Percentiles rank a stretch among this genome's conserved stretches.
Evolutionary conservation across 2,797 vertebrate species (phyloP).

Genomic region (Gallinago solitaria): DNA sequence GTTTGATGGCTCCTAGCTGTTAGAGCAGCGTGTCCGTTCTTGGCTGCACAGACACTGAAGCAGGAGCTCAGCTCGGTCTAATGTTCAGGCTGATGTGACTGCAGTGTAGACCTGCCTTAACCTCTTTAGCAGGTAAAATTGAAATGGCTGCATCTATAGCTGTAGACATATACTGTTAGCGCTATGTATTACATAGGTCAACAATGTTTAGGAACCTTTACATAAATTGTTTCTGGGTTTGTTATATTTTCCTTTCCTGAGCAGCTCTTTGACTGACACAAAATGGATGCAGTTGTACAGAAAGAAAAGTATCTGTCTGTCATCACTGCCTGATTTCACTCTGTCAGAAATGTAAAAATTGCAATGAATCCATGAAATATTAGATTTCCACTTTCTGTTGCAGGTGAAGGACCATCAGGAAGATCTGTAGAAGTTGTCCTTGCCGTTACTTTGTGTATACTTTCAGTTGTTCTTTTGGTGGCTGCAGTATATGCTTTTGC

Average conservation of each 20-base stretch:
- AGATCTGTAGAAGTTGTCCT: conserved; percentile 93
- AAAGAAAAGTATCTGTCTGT: neutral
- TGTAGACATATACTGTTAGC: neutral
- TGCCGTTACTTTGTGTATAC: conserved; percentile 91
- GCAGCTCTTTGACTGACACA: neutral
- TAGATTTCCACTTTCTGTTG: conserved; percentile 32
- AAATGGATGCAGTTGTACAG: neutral
- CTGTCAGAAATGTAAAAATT: neutral
- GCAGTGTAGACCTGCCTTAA: neutral
- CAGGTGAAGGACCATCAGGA: conserved; percentile 86
- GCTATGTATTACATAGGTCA: neutral
- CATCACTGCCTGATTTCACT: neutral
- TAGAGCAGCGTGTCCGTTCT: neutral
- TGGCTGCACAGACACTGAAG: neutral
- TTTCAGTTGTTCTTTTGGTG: conserved; percentile 89
- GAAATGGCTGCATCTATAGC: neutral
- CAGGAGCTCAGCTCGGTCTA: neutral
- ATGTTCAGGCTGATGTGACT: neutral
- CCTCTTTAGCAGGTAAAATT: neutral
- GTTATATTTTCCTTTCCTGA: neutral
- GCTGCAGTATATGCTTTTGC: conserved; percentile 90
- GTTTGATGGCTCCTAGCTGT: neutral
- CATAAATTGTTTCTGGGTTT: neutral
- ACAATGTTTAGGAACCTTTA: neutral
- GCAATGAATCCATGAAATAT: neutral